Conservation (phyloP, 2,888 invertebrate species). For the Amphipoea oculea region DNA sequence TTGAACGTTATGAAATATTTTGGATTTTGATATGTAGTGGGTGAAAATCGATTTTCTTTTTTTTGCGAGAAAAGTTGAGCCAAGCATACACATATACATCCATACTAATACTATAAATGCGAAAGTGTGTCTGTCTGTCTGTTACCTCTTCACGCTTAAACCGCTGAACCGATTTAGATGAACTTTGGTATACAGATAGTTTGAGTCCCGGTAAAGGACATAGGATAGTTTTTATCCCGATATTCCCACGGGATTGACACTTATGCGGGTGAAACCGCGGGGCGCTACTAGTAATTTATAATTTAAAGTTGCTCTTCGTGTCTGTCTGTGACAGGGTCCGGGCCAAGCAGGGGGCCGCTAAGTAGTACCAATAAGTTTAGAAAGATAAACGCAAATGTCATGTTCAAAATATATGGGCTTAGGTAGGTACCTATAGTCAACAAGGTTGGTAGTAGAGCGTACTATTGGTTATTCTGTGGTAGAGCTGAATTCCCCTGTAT, state of each 20-base stretch:
- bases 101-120: no score
- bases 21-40: neutral
- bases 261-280: no score
- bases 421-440: neutral
- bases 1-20: conserved; percentile 16
- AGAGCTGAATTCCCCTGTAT: neutral
- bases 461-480: no score
- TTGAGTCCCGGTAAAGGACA: no score
- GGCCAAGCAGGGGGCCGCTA: no score
- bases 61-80: neutral
- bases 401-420: neutral
- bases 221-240: no score
- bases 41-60: neutral
- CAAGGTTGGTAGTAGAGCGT: neutral
- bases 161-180: no score
- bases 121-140: no score
- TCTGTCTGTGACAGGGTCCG: neutral
- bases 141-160: no score
- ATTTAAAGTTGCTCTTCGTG: neutral
- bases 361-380: neutral
- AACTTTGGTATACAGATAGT: no score
- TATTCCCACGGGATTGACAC: no score
- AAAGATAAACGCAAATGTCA: neutral
- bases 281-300: neutral
- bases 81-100: neutral